These are phyloP conservation scores for Kryphioiulus occultus DNA, from an alignment of 2,888 invertebrate genomes.

Conservation along the genomic window DNA sequence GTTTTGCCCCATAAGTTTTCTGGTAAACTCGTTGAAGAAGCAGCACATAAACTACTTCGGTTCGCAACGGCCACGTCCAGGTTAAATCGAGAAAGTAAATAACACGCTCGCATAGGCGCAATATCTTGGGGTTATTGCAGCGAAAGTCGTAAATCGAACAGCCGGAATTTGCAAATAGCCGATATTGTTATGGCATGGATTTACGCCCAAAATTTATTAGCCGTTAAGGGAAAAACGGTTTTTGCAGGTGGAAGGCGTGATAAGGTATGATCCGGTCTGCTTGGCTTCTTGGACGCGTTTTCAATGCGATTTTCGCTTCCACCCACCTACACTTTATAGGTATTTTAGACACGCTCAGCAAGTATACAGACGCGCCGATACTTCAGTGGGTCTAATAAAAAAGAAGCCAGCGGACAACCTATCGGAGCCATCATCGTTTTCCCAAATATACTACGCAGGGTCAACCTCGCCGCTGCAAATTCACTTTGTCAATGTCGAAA, in stretches of 20 bases:
- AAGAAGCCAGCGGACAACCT: conserved; percentile 4
- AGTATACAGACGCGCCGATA: neutral
- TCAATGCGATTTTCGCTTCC: neutral
- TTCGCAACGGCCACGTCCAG: neutral
- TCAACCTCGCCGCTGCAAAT: neutral
- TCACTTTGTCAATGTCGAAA: conserved; percentile 39
- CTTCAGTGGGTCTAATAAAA: neutral
- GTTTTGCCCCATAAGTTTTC: too few species aligned
- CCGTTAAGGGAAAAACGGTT: neutral
- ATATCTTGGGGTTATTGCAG: neutral
- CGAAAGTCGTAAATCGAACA: neutral
- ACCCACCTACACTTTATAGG: neutral
- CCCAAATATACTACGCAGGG: conserved; percentile 12
- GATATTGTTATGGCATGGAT: neutral
- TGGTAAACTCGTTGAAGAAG: too few species aligned
- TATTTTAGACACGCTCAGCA: neutral
- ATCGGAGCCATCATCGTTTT: neutral
- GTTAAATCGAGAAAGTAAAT: neutral
- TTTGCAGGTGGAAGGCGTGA: neutral
- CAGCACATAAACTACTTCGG: neutral
- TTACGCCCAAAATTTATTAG: neutral
- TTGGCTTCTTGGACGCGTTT: neutral
- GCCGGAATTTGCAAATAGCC: neutral
- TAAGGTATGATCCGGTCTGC: neutral
- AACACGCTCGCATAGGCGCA: neutral